Percentiles rank a stretch among this genome's conserved stretches.
Conservation (phyloP, 2,113 vertebrate genomes). For the Guaruba guarouba region DNA sequence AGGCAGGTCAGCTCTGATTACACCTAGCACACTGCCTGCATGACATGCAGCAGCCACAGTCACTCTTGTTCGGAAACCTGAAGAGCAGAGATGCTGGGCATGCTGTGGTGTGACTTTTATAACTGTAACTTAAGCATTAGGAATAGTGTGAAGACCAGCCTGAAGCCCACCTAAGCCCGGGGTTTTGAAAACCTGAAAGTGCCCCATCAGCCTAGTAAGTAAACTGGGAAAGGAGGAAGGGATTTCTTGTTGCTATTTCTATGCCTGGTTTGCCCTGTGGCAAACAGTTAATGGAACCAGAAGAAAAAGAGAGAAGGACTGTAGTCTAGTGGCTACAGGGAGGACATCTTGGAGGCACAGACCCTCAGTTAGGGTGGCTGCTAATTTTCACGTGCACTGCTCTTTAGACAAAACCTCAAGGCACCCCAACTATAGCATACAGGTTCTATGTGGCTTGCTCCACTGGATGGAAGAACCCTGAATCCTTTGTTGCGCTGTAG, state of each 20-base stretch:
- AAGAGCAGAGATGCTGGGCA: not conserved
- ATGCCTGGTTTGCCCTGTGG: not conserved
- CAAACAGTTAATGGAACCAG: not conserved
- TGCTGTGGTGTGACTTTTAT: not conserved
- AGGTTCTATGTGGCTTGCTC: not conserved
- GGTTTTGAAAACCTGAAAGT: not conserved
- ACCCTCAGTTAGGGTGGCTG: not conserved
- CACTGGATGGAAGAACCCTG: not conserved
- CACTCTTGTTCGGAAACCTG: not conserved
- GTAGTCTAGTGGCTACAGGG: not conserved
- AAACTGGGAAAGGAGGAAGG: not conserved
- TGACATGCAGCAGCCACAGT: not conserved
- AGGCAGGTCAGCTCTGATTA: not conserved
- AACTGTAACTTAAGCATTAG: not conserved
- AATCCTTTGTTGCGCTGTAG: accelerated
- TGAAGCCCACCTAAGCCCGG: not conserved
- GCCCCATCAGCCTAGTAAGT: not conserved
- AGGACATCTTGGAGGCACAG: not conserved
- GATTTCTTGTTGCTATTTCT: not conserved
- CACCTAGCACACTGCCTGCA: not conserved
- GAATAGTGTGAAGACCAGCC: not conserved
- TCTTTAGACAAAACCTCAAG: not conserved
- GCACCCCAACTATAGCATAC: not conserved
- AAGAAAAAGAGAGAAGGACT: not conserved
- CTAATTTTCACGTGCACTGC: not conserved